These are phyloP conservation scores for Erpornis zantholeuca DNA, from an alignment of 2,113 vertebrate species.

Conservation along the genomic window DNA sequence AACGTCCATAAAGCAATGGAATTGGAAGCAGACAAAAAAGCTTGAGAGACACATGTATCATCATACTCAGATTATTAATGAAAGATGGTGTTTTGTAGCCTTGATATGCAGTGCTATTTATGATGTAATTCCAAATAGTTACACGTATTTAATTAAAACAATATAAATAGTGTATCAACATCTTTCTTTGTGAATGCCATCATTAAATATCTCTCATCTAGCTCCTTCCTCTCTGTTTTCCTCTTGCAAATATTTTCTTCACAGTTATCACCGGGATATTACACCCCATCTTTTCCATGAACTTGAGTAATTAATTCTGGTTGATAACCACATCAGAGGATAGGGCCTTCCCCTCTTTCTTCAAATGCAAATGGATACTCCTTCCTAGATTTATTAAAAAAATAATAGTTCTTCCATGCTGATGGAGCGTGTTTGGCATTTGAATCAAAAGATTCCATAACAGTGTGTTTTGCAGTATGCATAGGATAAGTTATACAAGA, in stretches of 20 bases:
- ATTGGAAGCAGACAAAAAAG: neutral
- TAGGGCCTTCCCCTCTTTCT: neutral
- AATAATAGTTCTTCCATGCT: neutral
- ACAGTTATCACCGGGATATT: neutral
- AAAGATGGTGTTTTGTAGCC: neutral
- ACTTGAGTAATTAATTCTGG: neutral
- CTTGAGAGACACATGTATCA: neutral
- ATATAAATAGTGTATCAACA: neutral
- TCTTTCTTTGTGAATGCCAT: neutral
- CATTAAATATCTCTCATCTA: neutral
- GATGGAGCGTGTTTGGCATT: neutral
- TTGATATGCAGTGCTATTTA: neutral
- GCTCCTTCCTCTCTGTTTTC: neutral
- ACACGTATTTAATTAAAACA: neutral
- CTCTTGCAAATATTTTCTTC: neutral
- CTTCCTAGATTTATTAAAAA: neutral
- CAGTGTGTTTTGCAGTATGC: neutral
- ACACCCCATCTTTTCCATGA: neutral
- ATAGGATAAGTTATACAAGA: constrained; percentile 24
- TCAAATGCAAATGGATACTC: neutral
- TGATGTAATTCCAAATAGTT: neutral
- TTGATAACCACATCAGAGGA: neutral
- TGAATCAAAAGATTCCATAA: constrained; percentile 18
- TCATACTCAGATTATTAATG: neutral
- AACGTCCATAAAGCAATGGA: neutral